Conservation (phyloP, 1,140 invertebrate genomes). For the Leucophenga varia region DNA sequence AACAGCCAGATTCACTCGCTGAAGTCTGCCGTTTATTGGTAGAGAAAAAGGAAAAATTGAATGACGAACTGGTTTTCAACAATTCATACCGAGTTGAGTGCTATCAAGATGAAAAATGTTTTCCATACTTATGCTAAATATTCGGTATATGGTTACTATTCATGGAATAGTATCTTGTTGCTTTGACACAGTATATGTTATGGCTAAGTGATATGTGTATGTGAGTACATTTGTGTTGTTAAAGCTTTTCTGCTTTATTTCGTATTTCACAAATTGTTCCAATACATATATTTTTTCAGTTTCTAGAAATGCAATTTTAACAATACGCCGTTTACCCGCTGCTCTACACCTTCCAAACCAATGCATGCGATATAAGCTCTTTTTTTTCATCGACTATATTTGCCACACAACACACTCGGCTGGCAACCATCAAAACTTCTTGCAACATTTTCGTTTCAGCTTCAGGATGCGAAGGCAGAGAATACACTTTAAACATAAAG, state of each 20-base stretch:
- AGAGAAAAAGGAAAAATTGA: conserved; percentile 68
- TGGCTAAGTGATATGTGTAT: too few species aligned
- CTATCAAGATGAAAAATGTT: too few species aligned
- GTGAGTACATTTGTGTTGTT: too few species aligned
- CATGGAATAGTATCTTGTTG: too few species aligned
- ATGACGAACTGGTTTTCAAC: conserved; percentile 73
- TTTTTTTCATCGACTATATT: too few species aligned
- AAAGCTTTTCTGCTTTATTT: neutral
- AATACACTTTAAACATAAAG: conserved; percentile 6
- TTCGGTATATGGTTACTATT: too few species aligned
- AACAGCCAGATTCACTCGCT: conserved; percentile 77
- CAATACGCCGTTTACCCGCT: too few species aligned
- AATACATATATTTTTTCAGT: conserved; percentile 19
- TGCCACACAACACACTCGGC: neutral
- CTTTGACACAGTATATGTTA: too few species aligned
- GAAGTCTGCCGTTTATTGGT: conserved; percentile 79
- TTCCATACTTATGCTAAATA: too few species aligned
- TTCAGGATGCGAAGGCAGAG: conserved; percentile 4
- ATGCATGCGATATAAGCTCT: conserved; percentile 1
- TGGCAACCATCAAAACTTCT: neutral
- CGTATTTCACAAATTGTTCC: conserved; percentile 34
- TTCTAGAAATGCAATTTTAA: neutral
- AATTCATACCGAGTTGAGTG: too few species aligned
- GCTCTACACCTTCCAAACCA: too few species aligned
- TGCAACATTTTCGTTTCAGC: neutral